Conservation (phyloP, 2,888 invertebrate species). For the Drepanosiphum platanoidis region DNA sequence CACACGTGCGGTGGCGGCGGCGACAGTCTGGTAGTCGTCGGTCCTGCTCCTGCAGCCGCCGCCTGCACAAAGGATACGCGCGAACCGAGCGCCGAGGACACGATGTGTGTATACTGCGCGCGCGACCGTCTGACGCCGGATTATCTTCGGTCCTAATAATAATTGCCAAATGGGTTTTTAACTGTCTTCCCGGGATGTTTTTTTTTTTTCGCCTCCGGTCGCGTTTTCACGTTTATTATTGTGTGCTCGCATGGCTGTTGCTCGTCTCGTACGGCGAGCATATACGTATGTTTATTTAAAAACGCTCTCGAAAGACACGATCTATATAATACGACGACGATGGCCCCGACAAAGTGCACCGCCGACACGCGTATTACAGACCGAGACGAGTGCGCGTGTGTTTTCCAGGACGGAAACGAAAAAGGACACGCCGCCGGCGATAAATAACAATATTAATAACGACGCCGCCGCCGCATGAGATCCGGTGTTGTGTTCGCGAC, state of each 20-base stretch:
- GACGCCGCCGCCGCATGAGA: no score
- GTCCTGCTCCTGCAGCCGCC: constrained; percentile 1
- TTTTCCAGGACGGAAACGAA: background rate
- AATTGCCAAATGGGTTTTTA: constrained; percentile 60
- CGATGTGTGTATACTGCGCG: background rate
- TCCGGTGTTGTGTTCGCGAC: no score
- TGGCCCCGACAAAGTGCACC: background rate
- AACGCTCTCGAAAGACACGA: background rate
- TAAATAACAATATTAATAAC: background rate
- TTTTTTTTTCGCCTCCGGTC: background rate
- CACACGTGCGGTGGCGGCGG: constrained; percentile 17
- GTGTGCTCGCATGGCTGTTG: background rate
- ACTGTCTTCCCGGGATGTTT: background rate
- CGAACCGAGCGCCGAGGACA: background rate
- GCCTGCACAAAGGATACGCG: constrained; percentile 3
- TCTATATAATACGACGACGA: background rate
- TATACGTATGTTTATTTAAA: no score
- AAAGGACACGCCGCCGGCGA: background rate
- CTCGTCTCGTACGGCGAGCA: background rate
- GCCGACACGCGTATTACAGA: background rate
- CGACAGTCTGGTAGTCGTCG: background rate
- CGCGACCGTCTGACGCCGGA: constrained; percentile 51
- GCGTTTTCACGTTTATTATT: background rate
- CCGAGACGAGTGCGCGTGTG: background rate
- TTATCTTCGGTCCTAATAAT: constrained; percentile 49